Evolutionary conservation across 1,140 invertebrate genomes (phyloP).

Genomic region (Helicoverpa armigera): DNA sequence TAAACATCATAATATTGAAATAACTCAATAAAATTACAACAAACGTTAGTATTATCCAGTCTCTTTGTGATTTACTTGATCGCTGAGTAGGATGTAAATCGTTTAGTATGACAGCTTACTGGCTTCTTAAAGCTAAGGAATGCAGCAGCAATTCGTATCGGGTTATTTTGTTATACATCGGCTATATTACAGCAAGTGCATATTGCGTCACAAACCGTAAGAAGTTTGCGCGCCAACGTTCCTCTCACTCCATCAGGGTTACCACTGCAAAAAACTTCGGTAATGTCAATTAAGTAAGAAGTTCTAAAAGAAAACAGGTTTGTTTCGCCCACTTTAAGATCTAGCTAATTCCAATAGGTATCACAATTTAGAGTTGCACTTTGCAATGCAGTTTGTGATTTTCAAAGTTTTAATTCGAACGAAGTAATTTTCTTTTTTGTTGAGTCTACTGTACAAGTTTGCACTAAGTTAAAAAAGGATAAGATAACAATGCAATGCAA

Average conservation of each 20-base stretch:
- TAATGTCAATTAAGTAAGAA: slow-evolving; percentile 45
- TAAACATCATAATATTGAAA: slow-evolving; percentile 12
- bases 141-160: slow-evolving; percentile 67
- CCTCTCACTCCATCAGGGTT: slow-evolving; percentile 71
- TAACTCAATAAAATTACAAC: slow-evolving; percentile 13
- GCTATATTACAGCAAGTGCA: slow-evolving; percentile 65
- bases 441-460: no score
- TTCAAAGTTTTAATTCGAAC: no score
- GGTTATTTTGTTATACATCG: slow-evolving; percentile 72
- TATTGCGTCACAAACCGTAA: slow-evolving; percentile 74
- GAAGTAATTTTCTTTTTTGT: no score
- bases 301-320: slow-evolving; percentile 31
- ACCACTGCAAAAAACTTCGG: slow-evolving; percentile 37
- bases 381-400: no score
- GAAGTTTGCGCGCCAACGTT: slow-evolving; percentile 54
- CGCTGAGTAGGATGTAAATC: slow-evolving; percentile 46
- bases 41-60: slow-evolving; percentile 1
- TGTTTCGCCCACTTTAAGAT: neutral
- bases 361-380: neutral
- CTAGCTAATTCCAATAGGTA: slow-evolving; percentile 27
- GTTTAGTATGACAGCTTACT: slow-evolving; percentile 51
- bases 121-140: slow-evolving; percentile 64
- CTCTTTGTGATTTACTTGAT: slow-evolving; percentile 29
- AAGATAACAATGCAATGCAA: no score
- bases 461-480: no score